phyloP scores from a whole-genome alignment of 37 sponge, comb jelly and placozoan species.

The Aplysina aerophoba region DNA sequence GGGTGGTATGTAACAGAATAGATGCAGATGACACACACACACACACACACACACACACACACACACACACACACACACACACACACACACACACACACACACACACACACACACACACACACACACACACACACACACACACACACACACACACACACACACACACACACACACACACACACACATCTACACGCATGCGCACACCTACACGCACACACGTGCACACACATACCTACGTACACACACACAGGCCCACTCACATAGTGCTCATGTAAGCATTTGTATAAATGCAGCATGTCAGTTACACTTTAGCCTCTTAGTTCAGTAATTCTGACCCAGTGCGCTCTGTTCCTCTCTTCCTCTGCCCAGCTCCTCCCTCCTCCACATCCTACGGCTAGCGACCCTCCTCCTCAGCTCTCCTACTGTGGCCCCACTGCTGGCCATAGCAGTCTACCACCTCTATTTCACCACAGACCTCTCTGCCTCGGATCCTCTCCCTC shows the following conservation, averaged over 20 bases:
- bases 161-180: conserved; percentile 24
- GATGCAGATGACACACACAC: conserved; percentile 14
- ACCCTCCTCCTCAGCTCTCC: not conserved
- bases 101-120: conserved; percentile 37
- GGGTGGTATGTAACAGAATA: too few relatives aligned
- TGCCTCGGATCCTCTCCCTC: not conserved
- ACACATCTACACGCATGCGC: not conserved
- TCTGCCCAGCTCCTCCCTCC: not conserved
- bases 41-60: not conserved
- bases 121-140: conserved; percentile 51
- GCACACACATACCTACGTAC: conserved; percentile 46
- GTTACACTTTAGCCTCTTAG: too few relatives aligned
- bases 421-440: not conserved
- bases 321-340: too few relatives aligned
- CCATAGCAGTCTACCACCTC: not conserved
- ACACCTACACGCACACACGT: conserved; percentile 38
- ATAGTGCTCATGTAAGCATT: not conserved
- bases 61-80: conserved; percentile 18
- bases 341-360: not conserved
- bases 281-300: not conserved
- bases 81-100: conserved; percentile 32
- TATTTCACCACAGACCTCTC: not conserved
- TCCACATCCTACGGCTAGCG: not conserved
- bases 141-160: conserved; percentile 48
- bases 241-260: conserved; percentile 29